These are phyloP conservation scores for Drosophila pseudoobscura DNA, from an alignment of 1,140 invertebrate genomes.

Conservation along the genomic window DNA sequence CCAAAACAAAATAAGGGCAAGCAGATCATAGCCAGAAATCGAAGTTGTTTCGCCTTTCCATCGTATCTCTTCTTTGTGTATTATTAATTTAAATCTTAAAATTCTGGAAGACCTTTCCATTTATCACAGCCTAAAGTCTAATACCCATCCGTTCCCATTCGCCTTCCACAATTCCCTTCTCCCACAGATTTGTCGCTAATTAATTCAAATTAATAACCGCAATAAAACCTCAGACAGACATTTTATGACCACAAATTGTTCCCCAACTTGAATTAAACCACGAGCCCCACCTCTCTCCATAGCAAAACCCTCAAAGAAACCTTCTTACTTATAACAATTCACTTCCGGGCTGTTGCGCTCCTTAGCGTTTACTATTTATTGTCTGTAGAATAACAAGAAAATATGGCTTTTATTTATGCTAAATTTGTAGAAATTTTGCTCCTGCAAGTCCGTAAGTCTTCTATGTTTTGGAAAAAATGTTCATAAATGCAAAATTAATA, in stretches of 20 bases:
- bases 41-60: too few relatives aligned
- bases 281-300: not conserved
- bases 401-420: slow-evolving; percentile 27
- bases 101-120: not conserved
- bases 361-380: slow-evolving; percentile 13
- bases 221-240: slow-evolving; percentile 41
- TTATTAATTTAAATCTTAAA: too few relatives aligned
- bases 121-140: slow-evolving; percentile 11
- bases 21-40: too few relatives aligned
- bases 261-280: slow-evolving; percentile 18
- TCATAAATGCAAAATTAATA: too few relatives aligned
- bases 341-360: slow-evolving; percentile 20
- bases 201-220: slow-evolving; percentile 57
- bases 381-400: not conserved
- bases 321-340: slow-evolving; percentile 17
- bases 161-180: not conserved
- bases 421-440: slow-evolving; percentile 1
- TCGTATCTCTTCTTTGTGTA: too few relatives aligned
- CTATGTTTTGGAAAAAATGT: too few relatives aligned
- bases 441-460: too few relatives aligned
- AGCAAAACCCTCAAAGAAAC: not conserved
- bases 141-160: too few relatives aligned
- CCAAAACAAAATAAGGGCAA: not conserved
- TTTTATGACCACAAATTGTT: slow-evolving; percentile 48
- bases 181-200: slow-evolving; percentile 33